Base-by-base conservation (phyloP, 2,113 vertebrate species). In the Thalassoma bifasciatum region DNA sequence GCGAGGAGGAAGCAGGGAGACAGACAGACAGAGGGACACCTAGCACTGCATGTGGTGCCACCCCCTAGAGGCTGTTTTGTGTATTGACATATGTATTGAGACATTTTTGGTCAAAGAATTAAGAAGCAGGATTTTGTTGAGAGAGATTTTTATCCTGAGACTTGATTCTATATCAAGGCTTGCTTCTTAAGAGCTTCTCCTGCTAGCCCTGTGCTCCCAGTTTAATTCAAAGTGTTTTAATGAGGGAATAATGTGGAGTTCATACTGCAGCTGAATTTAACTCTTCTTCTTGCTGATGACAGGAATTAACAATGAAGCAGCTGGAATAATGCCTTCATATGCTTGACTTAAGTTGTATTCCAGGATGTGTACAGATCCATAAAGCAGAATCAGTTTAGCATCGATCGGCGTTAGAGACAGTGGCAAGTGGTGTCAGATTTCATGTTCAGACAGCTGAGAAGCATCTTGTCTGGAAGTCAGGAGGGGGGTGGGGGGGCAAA, bases 311-410 rank as follows among this genome's bases (percentile, higher is more conserved):
- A 77, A 50, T 58, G 66, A 65, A 56, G 26, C 22, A 17, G 53
- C 52, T 36, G 56, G 26, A 67, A 68, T 8, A 17, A 23, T 37
- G 60, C 42, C 38, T 44, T 47, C 58, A 60, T 26, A 42, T 67
- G 68, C 77, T 56, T 26, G 59, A 67, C 58, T 51, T 77, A n/a
- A 83, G 61, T 79, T 72, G 58, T 66, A 19, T 86, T 84, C 72
- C 82, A 77, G 84, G 61, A 77, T 72, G 10, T 69, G 68, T 76
- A 71, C 34, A 37, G 58, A 70, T 70, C 85, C 61, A 75, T 80
- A 70, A 56, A 64, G 69, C 12, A 21, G 38, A 82, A 90, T 73
- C 71, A 17, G 77, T 81, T 92, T 92, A 81, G 81, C 68, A 92
- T 91, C 75, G 89, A 92, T 88, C 66, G 66, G 23, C 40, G 30